phyloP scores from a whole-genome alignment of 2,113 vertebrate genomes.

The Stigmatopora argus region DNA sequence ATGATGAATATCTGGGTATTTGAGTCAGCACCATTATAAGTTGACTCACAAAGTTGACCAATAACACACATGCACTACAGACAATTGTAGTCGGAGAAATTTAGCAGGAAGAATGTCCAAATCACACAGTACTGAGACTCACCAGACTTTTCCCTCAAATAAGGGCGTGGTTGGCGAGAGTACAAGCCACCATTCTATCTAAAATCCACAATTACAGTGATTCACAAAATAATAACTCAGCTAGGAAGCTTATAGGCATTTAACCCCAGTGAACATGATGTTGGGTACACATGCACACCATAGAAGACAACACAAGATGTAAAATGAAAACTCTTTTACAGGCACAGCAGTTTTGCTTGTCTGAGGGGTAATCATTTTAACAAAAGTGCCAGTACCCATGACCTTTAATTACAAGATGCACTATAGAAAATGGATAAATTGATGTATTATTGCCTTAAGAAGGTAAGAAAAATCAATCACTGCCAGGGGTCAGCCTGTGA shows the following conservation, averaged over 20 bases:
- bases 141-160: slow-evolving; percentile 17
- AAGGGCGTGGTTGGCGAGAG: slow-evolving; percentile 30
- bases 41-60: slow-evolving; percentile 29
- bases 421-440: too few species aligned
- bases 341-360: not conserved
- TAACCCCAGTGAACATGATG: not conserved
- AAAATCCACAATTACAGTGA: not conserved
- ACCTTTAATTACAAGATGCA: too few species aligned
- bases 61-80: slow-evolving; percentile 22
- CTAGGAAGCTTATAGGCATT: not conserved
- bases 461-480: too few species aligned
- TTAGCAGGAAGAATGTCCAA: slow-evolving; percentile 11
- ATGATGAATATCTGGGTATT: slow-evolving; percentile 59
- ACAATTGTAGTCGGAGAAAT: not conserved
- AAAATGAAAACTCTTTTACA: not conserved
- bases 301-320: not conserved
- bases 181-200: not conserved
- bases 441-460: too few species aligned
- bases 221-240: not conserved
- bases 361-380: not conserved
- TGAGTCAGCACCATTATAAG: slow-evolving; percentile 4
- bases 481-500: too few species aligned
- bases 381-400: too few species aligned
- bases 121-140: slow-evolving; percentile 27
- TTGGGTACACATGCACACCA: not conserved